Base-by-base conservation (phyloP, 2,888 invertebrate genomes). In the Dinocampus coccinellae region DNA sequence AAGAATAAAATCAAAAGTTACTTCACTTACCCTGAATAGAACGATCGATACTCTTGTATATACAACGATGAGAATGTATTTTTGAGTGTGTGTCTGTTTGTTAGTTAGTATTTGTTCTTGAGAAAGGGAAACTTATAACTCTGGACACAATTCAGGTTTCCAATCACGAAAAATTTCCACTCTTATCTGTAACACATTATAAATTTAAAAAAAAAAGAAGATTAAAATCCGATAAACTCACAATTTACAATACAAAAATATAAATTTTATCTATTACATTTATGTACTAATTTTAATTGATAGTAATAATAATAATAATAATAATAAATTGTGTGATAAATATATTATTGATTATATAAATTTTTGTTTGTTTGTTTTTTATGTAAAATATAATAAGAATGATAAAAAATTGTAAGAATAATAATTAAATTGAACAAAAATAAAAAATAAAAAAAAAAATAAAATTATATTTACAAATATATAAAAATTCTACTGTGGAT, bases 101-200 rank as follows among this genome's bases (percentile, higher is more conserved):
- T 3, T 47, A n/a, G 47, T 47, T 47, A 7, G 20, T n/a, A 16
- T 16, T 47, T 16, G 4, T 47, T 47, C 47, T 47, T 47, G 16
- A 4, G 16, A 47, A 16, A 16, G 42, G 33, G 20, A 39, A 33
- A 68, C 20, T 62, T 26, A 39, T n/a, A 39, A n/a, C 16, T 7
- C 47, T 47, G 16, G 20, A 47, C n/a, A 36, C 29, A 42, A 57
- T 29, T 42, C 36, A 20, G 26, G 36, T 69, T 34, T 26, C 57
- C 26, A 55, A 20, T 55, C 69, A 63, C 29, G 63, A 69, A 26
- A 33, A 9, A n/a, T 47, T 6, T 1, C n/a, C 7, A 11, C 1
- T 6, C 20, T 55, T 63, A 69, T 55, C 69, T 69, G 63, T 24
- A 69, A 69, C 63, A 69, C 29, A 69, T 64, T 64, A 0, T n/a